Base-by-base conservation (phyloP, 2,113 vertebrate genomes). In the Neofelis nebulosa region DNA sequence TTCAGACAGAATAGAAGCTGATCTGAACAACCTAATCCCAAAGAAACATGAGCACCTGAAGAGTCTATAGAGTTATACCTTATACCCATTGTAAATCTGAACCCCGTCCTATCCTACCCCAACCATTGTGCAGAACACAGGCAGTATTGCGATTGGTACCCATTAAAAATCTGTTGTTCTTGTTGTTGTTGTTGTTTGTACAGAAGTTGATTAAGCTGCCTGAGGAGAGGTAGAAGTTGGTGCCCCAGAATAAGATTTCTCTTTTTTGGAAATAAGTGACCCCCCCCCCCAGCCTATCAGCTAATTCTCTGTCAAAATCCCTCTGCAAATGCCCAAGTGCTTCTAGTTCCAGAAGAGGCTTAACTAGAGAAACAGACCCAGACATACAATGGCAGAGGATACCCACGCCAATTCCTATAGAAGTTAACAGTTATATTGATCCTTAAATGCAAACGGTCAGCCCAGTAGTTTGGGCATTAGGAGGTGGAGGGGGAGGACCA, bases 1-100 rank as follows among this genome's bases (percentile, higher is more conserved):
- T 94, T 87, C 95, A 93, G 81, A 87, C 21, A 94, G 90, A 88
- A 85, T 18, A 55, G 55, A 88, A 88, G 57, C 92, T 92, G 92
- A 94, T 94, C 92, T 80, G 83, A 94, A 66, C 61, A 89, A 23
- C 16, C 31, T 48, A 74, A 94, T 89, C 90, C 94, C 88, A 96
- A 85, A 96, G 92, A 97, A 57, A 94, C 92, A 13, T 41, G 79
- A 73, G 73, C 52, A 92, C 41, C 63, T 65, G 52, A 48, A 81
- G 86, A 66, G 18, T 82, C 61, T 88, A 18, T 92, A 52, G 80
- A 91, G 78, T 69, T 86, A 41, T 50, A 18, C 48, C 23, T 69
- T 86, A 48, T 55, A 18, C 48, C 23, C 63, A 29, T 91, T 91
- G 71, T 97, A 73, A 94, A 85, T 36, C 6, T 92, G 50, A 91